Evolutionary conservation across 2,797 vertebrate species (phyloP), one percentile per base, ranked within the genome.

Genomic region (Alcedo quadribrachys): DNA sequence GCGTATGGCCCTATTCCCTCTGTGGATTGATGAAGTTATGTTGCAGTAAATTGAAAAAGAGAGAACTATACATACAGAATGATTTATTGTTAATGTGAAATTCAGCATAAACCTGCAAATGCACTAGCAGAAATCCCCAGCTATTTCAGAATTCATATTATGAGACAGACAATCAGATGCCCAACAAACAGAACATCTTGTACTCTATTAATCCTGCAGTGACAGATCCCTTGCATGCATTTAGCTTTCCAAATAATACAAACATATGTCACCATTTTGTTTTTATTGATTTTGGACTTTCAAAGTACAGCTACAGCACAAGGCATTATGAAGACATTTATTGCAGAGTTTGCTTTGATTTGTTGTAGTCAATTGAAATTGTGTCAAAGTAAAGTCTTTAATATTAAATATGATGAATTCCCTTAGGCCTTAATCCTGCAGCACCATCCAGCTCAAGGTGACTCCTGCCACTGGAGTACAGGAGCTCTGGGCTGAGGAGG

Each of bases 211-310:
- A 97, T 97, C 81, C 76, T 96, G 82, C 20, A 40, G 92, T 96
- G 97, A 97, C 96, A 96, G 95, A 95, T 89, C 89, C 91, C 97
- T 97, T 97, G 94, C 95, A 96, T 95, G 95, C 88, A 93, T 96
- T 97, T 96, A 95, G 97, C 94, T 97, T 96, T 96, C 93, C 94
- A 97, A 97, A 97, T 96, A 96, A 96, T 93, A 93, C 95, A 97
- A 97, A 96, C 94, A 95, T 97, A 97, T 97, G 97, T 97, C 97
- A 97, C 93, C 73, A 87, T 95, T 97, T 85, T 81, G 88, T 90
- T 96, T 97, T 96, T 95, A 98, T 97, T 97, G 96, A 97, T 98
- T 97, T 97, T 97, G 93, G 92, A 95, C 96, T 97, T 97, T 95
- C 63, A 88, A 85, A 93, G 76, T 62, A 93, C 79, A 91, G 95